These are phyloP conservation scores for Pseudonaja textilis DNA, from an alignment of 2,113 vertebrate genomes.

Conservation along the genomic window DNA sequence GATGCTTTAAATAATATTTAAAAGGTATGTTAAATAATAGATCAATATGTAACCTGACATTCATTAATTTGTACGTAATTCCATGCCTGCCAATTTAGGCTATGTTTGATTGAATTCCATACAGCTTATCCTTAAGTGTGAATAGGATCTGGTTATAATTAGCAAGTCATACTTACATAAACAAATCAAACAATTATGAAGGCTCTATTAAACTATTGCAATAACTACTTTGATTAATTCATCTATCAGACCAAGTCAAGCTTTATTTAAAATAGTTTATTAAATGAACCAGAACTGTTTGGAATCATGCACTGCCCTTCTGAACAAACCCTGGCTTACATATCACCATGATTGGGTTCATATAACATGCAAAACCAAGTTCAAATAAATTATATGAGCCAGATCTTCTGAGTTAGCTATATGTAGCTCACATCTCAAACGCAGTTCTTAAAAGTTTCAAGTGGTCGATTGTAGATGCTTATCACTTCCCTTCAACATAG, in stretches of 20 bases:
- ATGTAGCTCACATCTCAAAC: not conserved
- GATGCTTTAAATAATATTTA: conserved; percentile 4
- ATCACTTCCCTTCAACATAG: not conserved
- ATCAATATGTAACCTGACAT: not conserved
- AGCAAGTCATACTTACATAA: not conserved
- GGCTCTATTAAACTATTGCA: not conserved
- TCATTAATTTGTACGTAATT: not conserved
- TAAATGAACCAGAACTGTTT: not conserved
- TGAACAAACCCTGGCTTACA: not conserved
- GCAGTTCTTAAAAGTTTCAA: not conserved
- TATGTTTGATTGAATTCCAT: not conserved
- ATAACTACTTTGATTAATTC: not conserved
- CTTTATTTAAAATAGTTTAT: not conserved
- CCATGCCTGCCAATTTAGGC: not conserved
- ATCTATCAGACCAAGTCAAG: not conserved
- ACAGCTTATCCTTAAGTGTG: not conserved
- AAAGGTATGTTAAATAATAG: not conserved
- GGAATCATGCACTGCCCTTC: not conserved
- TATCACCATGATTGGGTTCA: not conserved
- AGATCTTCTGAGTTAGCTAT: not conserved
- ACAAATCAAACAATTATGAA: not conserved
- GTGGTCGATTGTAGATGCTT: not conserved
- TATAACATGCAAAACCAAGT: not conserved
- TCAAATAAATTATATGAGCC: not conserved
- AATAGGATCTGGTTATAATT: not conserved